Conservation (phyloP, 2,113 vertebrate genomes). For the Diadophis punctatus region DNA sequence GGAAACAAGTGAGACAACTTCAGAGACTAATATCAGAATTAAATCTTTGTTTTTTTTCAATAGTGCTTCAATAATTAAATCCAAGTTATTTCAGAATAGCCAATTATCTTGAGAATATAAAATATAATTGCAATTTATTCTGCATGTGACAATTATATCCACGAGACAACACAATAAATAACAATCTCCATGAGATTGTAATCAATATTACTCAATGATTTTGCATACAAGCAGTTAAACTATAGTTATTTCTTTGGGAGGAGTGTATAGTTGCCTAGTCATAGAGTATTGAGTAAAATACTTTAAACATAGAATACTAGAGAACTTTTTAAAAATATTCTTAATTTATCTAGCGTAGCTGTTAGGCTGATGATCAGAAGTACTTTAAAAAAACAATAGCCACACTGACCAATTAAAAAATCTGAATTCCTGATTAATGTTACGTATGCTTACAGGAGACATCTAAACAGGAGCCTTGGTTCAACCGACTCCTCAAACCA, state of each 20-base stretch:
- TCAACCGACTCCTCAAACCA: neutral
- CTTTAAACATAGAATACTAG: neutral
- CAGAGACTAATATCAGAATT: neutral
- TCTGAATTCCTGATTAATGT: neutral
- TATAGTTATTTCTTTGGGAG: neutral
- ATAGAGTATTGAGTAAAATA: neutral
- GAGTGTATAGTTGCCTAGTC: neutral
- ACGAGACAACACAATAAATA: neutral
- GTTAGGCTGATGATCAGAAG: neutral
- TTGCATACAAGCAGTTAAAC: neutral
- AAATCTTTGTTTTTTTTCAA: neutral
- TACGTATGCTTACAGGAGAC: neutral
- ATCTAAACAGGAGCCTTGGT: neutral
- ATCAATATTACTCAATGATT: neutral
- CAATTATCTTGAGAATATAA: neutral
- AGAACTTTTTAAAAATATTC: neutral
- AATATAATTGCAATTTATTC: neutral
- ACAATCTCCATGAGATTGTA: neutral
- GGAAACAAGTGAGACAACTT: neutral
- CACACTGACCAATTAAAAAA: neutral
- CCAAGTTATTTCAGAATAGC: neutral
- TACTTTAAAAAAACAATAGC: neutral
- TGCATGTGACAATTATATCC: neutral
- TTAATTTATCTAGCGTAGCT: neutral
- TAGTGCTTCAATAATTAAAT: neutral